phyloP scores from a whole-genome alignment of 2,888 invertebrate genomes.

The Sphaerophoria taeniata region DNA sequence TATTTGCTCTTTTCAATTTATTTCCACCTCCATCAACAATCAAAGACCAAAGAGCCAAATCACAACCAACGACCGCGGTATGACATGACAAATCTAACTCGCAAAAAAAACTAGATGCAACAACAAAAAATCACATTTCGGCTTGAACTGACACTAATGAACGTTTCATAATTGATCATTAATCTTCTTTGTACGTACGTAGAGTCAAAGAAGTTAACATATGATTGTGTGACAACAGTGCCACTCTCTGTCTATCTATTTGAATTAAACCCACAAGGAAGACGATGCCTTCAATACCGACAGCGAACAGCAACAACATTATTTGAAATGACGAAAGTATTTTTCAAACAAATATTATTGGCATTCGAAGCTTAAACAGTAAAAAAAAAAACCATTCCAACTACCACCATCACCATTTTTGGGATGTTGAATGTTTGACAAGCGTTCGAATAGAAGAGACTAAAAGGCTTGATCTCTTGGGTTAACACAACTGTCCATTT shows the following conservation, averaged over 20 bases:
- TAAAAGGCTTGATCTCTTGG: constrained; percentile 63
- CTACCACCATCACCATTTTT: constrained; percentile 64
- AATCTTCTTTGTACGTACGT: too few relatives aligned
- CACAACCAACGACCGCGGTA: constrained; percentile 7
- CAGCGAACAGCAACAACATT: not conserved
- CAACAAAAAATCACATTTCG: constrained; percentile 37
- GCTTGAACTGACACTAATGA: constrained; percentile 73
- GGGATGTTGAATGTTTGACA: constrained; percentile 65
- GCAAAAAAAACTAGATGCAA: too few relatives aligned
- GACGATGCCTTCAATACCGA: constrained; percentile 20
- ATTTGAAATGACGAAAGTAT: constrained; percentile 48
- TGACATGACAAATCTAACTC: constrained; percentile 58
- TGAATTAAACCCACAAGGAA: constrained; percentile 59
- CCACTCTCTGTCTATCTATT: constrained; percentile 31
- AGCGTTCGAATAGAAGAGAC: constrained; percentile 69
- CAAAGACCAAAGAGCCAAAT: not conserved
- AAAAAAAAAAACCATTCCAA: constrained; percentile 10
- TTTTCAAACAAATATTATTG: constrained; percentile 51
- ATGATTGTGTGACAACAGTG: constrained; percentile 72
- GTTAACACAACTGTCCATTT: constrained; percentile 67
- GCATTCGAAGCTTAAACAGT: constrained; percentile 26
- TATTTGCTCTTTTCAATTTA: constrained; percentile 30
- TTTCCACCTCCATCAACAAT: constrained; percentile 15
- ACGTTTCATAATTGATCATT: constrained; percentile 71
- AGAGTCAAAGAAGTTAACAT: constrained; percentile 63